These are phyloP conservation scores for Eupithecia centaureata DNA, from an alignment of 2,888 invertebrate genomes.

Conservation along the genomic window DNA sequence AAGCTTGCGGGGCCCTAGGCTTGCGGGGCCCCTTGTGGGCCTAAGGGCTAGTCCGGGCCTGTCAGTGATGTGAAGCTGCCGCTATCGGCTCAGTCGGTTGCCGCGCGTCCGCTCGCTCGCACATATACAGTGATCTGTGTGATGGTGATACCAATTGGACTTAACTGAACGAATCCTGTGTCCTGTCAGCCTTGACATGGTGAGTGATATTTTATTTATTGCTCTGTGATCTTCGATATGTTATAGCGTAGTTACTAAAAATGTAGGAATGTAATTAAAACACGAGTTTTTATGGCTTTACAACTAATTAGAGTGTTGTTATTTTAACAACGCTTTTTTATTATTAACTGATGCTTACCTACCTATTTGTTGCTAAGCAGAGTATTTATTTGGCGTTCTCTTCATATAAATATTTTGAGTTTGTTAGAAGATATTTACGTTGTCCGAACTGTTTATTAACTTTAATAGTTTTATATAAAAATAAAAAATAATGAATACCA, in stretches of 20 bases:
- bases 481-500: too few relatives aligned
- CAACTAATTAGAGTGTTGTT: not conserved
- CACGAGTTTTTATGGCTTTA: not conserved
- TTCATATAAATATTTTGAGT: too few relatives aligned
- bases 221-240: slow-evolving; percentile 6
- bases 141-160: slow-evolving; percentile 73
- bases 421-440: too few relatives aligned
- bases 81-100: slow-evolving; percentile 60
- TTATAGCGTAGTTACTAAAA: not conserved
- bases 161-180: slow-evolving; percentile 55
- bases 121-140: slow-evolving; percentile 53
- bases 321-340: not conserved
- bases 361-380: too few relatives aligned
- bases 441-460: too few relatives aligned
- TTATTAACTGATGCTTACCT: not conserved
- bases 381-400: too few relatives aligned
- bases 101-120: slow-evolving; percentile 60
- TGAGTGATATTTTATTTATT: slow-evolving; percentile 31
- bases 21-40: too few relatives aligned
- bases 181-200: slow-evolving; percentile 42
- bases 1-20: too few relatives aligned
- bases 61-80: slow-evolving; percentile 19
- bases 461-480: too few relatives aligned
- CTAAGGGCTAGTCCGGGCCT: too few relatives aligned
- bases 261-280: not conserved